A percentile compares a stretch with the other conserved stretches of the same genome.
These are phyloP conservation scores for Neoascia interrupta DNA, from an alignment of 2,888 invertebrate genomes.

Conservation along the genomic window DNA sequence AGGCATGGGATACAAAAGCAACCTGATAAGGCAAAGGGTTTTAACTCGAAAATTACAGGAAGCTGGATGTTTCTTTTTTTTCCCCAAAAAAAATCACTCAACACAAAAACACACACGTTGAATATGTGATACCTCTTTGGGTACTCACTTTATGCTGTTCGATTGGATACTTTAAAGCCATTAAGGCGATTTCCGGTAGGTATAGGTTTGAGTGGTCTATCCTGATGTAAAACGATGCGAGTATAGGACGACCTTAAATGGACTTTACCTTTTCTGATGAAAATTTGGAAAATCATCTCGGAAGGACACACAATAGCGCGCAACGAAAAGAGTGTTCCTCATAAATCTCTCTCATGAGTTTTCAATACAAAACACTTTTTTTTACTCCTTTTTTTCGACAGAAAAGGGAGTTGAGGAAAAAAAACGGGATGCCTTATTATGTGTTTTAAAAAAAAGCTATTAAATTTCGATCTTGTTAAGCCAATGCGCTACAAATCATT, in stretches of 20 bases:
- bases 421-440: too few relatives aligned
- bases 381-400: too few relatives aligned
- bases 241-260: neutral
- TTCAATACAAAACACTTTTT: neutral
- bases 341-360: neutral
- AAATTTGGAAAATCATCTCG: too few relatives aligned
- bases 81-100: slow-evolving; percentile 22
- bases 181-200: slow-evolving; percentile 52
- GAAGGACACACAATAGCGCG: too few relatives aligned
- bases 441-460: neutral
- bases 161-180: slow-evolving; percentile 54
- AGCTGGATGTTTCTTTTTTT: slow-evolving; percentile 22
- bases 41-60: slow-evolving; percentile 43
- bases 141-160: slow-evolving; percentile 2
- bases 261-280: too few relatives aligned
- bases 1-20: neutral
- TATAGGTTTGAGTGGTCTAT: neutral
- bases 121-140: neutral
- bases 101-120: too few relatives aligned
- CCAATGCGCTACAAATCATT: neutral
- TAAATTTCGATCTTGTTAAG: neutral
- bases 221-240: neutral
- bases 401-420: neutral
- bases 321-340: neutral
- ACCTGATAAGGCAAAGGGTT: slow-evolving; percentile 11